Evolutionary conservation across 2,888 invertebrate genomes (phyloP).

Genomic region (Meloe dianella): DNA sequence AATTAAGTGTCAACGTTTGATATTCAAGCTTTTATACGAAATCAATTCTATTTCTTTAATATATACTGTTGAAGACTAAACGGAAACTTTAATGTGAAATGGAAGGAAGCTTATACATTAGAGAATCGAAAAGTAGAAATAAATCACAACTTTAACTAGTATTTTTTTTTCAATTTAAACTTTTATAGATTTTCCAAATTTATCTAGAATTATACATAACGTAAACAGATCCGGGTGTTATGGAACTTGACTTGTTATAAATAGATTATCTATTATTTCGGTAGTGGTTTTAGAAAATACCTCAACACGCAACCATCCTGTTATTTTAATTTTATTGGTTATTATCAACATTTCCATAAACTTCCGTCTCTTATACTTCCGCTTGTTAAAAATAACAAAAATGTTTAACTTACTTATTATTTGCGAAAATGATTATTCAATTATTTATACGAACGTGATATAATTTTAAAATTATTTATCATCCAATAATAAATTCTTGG

Average conservation of each 20-base stretch:
- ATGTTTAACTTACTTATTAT: no score
- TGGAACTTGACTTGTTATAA: not conserved
- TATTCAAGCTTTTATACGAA: no score
- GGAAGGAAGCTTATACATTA: not conserved
- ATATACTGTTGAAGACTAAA: no score
- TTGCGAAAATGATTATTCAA: not conserved
- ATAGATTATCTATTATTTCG: not conserved
- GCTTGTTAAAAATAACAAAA: not conserved
- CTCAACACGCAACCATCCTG: constrained; percentile 1
- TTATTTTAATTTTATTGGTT: not conserved
- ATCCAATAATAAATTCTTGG: not conserved
- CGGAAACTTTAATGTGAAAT: not conserved
- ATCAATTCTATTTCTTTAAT: no score
- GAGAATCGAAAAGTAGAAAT: no score
- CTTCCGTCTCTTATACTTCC: not conserved
- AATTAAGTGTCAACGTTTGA: no score
- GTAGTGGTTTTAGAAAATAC: not conserved
- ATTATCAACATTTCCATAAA: not conserved
- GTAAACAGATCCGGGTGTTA: not conserved
- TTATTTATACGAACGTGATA: not conserved
- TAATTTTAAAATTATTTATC: not conserved
- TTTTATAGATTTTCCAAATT: no score
- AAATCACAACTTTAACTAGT: no score
- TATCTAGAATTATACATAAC: not conserved
- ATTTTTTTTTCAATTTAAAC: no score